Conservation (phyloP, 35 echinoderm and acorn worm genomes). For the Strongylocentrotus purpuratus region DNA sequence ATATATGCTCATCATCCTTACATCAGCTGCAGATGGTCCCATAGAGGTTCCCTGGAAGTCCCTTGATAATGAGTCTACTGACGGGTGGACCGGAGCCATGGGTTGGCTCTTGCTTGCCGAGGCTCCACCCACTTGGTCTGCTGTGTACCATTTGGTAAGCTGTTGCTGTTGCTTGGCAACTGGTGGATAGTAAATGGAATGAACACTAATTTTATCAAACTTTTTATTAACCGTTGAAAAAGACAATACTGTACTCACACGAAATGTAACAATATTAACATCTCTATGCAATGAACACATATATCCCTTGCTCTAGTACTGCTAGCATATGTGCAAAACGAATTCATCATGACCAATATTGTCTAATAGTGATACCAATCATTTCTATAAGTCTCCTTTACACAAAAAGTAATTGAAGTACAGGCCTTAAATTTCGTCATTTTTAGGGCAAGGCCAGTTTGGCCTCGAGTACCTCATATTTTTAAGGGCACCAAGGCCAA, state of each 20-base stretch:
- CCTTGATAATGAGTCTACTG: neutral
- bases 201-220: neutral
- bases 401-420: too few species aligned
- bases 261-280: too few species aligned
- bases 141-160: conserved; percentile 63
- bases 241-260: neutral
- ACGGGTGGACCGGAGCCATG: neutral
- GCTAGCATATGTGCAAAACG: too few species aligned
- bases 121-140: conserved; percentile 32
- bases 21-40: conserved; percentile 37
- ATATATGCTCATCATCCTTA: neutral
- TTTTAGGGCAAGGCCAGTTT: too few species aligned
- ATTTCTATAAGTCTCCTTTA: too few species aligned
- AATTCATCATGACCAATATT: too few species aligned
- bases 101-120: neutral
- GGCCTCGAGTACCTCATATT: too few species aligned
- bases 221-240: neutral
- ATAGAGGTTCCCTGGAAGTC: conserved; percentile 13
- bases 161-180: conserved; percentile 65
- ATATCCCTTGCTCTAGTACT: too few species aligned
- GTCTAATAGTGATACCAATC: too few species aligned
- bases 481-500: too few species aligned
- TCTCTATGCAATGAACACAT: too few species aligned
- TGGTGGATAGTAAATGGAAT: neutral
- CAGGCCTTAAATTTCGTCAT: too few species aligned